Evolutionary conservation across 2,797 vertebrate genomes (phyloP).

Genomic region (Gymnodraco acuticeps): DNA sequence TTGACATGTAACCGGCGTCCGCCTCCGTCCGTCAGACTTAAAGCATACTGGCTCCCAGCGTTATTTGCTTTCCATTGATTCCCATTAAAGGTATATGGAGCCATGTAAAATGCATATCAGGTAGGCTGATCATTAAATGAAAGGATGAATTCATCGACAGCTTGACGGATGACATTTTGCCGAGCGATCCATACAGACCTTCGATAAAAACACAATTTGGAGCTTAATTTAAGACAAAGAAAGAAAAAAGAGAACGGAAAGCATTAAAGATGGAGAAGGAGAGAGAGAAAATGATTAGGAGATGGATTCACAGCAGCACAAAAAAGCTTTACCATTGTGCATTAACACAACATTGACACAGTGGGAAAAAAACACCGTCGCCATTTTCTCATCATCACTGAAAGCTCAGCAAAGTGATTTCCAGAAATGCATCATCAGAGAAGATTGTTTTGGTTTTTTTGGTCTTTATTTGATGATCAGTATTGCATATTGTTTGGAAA

Average conservation of each 20-base stretch:
- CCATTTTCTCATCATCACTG: neutral
- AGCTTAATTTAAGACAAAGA: constrained; percentile 81
- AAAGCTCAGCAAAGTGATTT: neutral
- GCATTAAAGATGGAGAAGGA: constrained; percentile 33
- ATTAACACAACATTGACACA: constrained; percentile 20
- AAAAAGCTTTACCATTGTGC: neutral
- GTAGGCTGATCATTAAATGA: constrained; percentile 83
- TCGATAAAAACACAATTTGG: constrained; percentile 84
- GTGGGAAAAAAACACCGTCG: neutral
- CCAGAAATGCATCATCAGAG: neutral
- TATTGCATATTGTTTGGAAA: neutral
- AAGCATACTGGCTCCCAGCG: constrained; percentile 60
- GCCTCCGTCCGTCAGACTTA: constrained; percentile 58
- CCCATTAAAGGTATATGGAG: constrained; percentile 83
- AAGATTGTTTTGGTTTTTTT: neutral
- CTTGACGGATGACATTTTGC: constrained; percentile 88
- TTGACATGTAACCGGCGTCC: constrained; percentile 62
- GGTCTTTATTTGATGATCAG: neutral
- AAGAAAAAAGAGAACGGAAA: constrained; percentile 1
- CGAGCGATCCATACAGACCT: constrained; percentile 81
- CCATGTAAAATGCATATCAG: constrained; percentile 84
- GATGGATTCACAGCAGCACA: constrained; percentile 25
- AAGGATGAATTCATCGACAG: constrained; percentile 87
- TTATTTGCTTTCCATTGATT: constrained; percentile 85
- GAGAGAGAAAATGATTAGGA: constrained; percentile 37